Evolutionary conservation across 2,888 invertebrate species (phyloP).

Genomic region (Baronia brevicornis): DNA sequence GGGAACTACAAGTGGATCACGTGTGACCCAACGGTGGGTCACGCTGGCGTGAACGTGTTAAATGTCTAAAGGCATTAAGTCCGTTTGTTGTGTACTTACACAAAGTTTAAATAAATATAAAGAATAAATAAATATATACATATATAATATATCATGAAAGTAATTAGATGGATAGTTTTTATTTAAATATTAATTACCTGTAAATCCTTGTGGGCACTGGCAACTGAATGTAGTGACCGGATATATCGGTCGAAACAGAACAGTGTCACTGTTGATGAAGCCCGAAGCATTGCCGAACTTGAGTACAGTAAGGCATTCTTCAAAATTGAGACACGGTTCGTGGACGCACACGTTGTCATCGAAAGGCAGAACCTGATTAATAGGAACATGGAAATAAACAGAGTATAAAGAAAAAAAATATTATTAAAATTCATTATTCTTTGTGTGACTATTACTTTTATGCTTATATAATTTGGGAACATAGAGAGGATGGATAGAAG

Average conservation of each 20-base stretch:
- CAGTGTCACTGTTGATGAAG: constrained; percentile 91
- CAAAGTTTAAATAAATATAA: no score
- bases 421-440: neutral
- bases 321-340: constrained; percentile 96
- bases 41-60: no score
- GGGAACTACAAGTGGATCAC: no score
- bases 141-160: neutral
- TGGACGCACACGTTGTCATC: constrained; percentile 97
- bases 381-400: neutral
- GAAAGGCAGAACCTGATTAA: constrained; percentile 91
- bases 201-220: constrained; percentile 92
- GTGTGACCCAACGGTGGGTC: no score
- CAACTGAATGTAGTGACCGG: constrained; percentile 96
- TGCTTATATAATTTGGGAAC: no score
- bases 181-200: constrained; percentile 68
- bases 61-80: no score
- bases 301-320: constrained; percentile 92
- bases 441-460: no score
- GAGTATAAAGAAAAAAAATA: neutral
- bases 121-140: neutral
- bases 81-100: no score
- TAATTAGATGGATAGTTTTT: neutral
- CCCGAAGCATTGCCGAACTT: constrained; percentile 95
- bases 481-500: no score
- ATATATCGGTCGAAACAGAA: constrained; percentile 94